Evolutionary conservation across 2,113 vertebrate genomes (phyloP).

Genomic region (Entelurus aequoreus): DNA sequence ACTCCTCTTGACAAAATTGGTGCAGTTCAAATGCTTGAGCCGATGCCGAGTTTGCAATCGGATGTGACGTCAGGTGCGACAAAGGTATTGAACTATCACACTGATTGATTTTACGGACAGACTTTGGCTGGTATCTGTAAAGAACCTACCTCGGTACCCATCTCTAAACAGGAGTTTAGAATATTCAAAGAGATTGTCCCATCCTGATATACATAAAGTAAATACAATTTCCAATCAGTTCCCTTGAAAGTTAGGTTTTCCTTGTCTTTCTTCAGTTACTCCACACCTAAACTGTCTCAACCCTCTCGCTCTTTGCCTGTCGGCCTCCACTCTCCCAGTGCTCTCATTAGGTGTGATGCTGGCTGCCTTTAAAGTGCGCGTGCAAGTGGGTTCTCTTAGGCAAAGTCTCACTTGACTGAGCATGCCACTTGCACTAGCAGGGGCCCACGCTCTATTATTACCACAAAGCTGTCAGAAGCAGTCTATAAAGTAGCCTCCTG

Average conservation of each 20-base stretch:
- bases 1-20: no score
- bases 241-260: conserved; percentile 21
- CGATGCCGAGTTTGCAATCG: no score
- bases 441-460: conserved; percentile 63
- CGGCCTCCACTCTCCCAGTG: conserved; percentile 52
- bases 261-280: conserved; percentile 8
- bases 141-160: no score
- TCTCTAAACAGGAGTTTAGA: not conserved
- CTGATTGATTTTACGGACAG: no score
- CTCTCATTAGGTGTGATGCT: conserved; percentile 63
- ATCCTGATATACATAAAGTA: no score
- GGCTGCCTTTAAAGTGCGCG: conserved; percentile 33
- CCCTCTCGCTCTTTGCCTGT: conserved; percentile 26
- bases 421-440: conserved; percentile 61
- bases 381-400: conserved; percentile 42
- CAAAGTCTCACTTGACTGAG: conserved; percentile 66
- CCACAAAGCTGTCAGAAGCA: conserved; percentile 67
- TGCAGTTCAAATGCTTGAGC: no score
- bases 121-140: no score
- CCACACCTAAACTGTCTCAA: conserved; percentile 27
- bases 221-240: no score
- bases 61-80: no score
- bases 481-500: conserved; percentile 59
- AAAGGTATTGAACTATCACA: no score
- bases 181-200: no score